Evolutionary conservation across 2,888 invertebrate genomes (phyloP).

Genomic region (Drosophila longiperda): DNA sequence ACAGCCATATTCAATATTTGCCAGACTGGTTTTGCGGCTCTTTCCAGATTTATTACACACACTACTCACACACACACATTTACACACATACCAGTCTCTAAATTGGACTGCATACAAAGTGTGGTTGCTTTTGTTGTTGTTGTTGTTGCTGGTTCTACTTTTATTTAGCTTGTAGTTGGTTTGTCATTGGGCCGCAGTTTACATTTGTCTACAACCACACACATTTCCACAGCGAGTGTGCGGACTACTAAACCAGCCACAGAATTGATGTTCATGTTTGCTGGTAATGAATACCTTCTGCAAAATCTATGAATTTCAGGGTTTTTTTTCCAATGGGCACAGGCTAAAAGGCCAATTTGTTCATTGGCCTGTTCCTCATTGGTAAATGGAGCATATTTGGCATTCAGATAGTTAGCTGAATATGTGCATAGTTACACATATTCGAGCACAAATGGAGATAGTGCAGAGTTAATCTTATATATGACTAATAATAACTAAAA

Average conservation of each 20-base stretch:
- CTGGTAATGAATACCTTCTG: constrained; percentile 69
- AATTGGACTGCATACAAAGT: constrained; percentile 25
- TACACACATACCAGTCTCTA: constrained; percentile 22
- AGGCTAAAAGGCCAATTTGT: constrained; percentile 45
- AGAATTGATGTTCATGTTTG: constrained; percentile 68
- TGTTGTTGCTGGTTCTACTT: constrained; percentile 47
- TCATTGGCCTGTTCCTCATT: constrained; percentile 19
- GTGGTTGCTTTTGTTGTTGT: constrained; percentile 25
- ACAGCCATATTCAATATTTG: constrained; percentile 79
- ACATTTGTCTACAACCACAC: constrained; percentile 62
- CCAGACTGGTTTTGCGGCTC: constrained; percentile 55
- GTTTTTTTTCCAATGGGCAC: constrained; percentile 22
- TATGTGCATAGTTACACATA: constrained; percentile 3
- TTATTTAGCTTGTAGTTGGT: constrained; percentile 69
- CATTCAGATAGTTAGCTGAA: constrained; percentile 2
- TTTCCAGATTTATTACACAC: constrained; percentile 65
- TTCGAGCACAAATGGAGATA: background rate
- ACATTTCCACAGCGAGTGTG: constrained; percentile 5
- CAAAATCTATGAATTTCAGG: constrained; percentile 47
- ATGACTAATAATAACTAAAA: background rate
- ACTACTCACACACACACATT: constrained; percentile 10
- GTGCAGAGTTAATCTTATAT: constrained; percentile 10
- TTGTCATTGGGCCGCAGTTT: constrained; percentile 65
- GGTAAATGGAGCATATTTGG: constrained; percentile 21
- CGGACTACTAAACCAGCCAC: constrained; percentile 46